A percentile compares a stretch with the other conserved stretches of the same genome.
These are phyloP conservation scores for Ectropis crepuscularia DNA, from an alignment of 2,888 invertebrate species.

Conservation along the genomic window DNA sequence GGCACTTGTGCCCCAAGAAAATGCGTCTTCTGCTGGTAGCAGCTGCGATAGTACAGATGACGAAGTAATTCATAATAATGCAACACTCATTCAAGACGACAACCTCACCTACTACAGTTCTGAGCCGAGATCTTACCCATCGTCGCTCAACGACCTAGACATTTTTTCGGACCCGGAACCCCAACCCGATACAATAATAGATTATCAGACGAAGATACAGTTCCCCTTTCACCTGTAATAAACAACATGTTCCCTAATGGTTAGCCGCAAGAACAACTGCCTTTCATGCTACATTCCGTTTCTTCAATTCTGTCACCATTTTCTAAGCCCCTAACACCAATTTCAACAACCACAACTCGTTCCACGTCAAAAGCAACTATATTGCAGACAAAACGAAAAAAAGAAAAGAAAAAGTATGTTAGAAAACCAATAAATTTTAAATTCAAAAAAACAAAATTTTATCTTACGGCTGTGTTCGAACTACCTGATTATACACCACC, in stretches of 20 bases:
- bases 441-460: too few relatives aligned
- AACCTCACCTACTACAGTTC: not conserved
- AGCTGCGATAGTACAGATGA: not conserved
- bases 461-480: not conserved
- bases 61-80: conserved; percentile 1
- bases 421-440: too few relatives aligned
- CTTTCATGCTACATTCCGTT: too few relatives aligned
- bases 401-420: too few relatives aligned
- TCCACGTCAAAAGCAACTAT: not conserved
- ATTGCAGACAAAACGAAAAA: not conserved
- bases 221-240: conserved; percentile 2
- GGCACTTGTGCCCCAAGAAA: conserved; percentile 2
- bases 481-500: not conserved
- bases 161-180: not conserved
- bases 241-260: conserved; percentile 4
- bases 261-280: too few relatives aligned
- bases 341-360: not conserved
- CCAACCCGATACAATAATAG: conserved; percentile 3
- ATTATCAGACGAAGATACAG: too few relatives aligned
- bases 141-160: too few relatives aligned
- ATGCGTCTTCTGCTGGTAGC: conserved; percentile 1
- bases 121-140: conserved; percentile 1
- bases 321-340: not conserved
- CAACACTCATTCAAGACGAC: not conserved
- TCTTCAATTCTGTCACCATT: too few relatives aligned